phyloP scores from a whole-genome alignment of 2,113 vertebrate genomes.

The Progne subis region DNA sequence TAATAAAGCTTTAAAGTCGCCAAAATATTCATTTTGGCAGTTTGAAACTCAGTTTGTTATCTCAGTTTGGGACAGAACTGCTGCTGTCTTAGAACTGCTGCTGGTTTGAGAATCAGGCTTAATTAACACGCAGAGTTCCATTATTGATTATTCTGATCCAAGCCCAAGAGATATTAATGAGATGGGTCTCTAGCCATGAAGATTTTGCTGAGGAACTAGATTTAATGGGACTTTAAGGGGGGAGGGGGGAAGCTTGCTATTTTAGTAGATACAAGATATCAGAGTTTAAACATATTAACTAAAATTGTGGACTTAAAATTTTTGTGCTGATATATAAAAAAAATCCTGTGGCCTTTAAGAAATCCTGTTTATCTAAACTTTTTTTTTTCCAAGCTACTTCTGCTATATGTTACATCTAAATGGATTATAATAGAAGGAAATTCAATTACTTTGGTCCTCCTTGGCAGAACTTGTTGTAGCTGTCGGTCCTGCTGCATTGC shows the following conservation, averaged over 20 bases:
- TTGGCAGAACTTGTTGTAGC: slow-evolving; percentile 34
- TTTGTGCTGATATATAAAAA: not conserved
- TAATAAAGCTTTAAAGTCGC: not conserved
- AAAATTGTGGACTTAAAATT: not conserved
- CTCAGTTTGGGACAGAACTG: not conserved
- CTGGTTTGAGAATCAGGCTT: not conserved
- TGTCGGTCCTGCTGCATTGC: slow-evolving; percentile 24
- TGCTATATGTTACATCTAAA: slow-evolving; percentile 51
- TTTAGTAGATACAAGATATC: not conserved
- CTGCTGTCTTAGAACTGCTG: not conserved
- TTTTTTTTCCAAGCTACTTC: not conserved
- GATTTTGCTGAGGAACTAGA: not conserved
- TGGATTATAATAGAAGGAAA: slow-evolving; percentile 57
- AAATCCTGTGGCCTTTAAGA: not conserved
- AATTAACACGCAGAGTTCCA: not conserved
- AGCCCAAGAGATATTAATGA: not conserved
- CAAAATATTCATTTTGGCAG: not conserved
- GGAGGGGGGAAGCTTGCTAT: not conserved
- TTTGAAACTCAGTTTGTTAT: not conserved
- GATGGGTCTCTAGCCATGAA: not conserved
- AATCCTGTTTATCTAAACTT: not conserved
- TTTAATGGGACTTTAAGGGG: not conserved
- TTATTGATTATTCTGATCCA: not conserved
- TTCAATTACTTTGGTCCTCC: slow-evolving; percentile 38
- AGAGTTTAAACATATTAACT: not conserved